A percentile compares a stretch with the other conserved stretches of the same genome.
Evolutionary conservation across 1,140 invertebrate species (phyloP).

Genomic region (Zaprionus africanus): DNA sequence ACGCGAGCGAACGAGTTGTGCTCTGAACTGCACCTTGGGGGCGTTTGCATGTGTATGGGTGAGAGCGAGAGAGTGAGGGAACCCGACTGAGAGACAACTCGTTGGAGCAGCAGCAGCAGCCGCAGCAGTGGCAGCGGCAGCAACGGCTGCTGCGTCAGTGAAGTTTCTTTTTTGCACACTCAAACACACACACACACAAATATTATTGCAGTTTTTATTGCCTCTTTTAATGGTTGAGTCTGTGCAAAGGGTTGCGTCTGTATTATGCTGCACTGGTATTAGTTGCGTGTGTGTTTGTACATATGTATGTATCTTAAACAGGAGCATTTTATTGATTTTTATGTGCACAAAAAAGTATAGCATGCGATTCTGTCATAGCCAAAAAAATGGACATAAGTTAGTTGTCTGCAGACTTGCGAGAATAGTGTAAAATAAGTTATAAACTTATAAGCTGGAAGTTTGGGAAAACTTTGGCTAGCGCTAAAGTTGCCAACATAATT

Average conservation of each 20-base stretch:
- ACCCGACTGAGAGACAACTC: slow-evolving; percentile 29
- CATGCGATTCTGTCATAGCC: slow-evolving; percentile 51
- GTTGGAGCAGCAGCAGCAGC: slow-evolving; percentile 40
- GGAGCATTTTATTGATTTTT: slow-evolving; percentile 67
- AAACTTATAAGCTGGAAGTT: slow-evolving; percentile 23
- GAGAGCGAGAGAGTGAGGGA: slow-evolving; percentile 21
- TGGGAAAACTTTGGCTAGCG: slow-evolving; percentile 18
- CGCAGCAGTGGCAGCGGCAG: slow-evolving; percentile 24
- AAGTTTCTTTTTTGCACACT: slow-evolving; percentile 45
- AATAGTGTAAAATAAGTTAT: slow-evolving; percentile 31
- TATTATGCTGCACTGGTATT: slow-evolving; percentile 26
- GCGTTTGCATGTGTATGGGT: slow-evolving; percentile 48
- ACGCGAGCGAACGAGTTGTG: slow-evolving; percentile 41
- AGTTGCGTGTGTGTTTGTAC: slow-evolving; percentile 31
- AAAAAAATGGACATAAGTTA: slow-evolving; percentile 7
- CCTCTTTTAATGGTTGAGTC: slow-evolving; percentile 15
- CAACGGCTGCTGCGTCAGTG: slow-evolving; percentile 37
- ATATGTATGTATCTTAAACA: slow-evolving; percentile 10
- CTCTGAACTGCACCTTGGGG: slow-evolving; percentile 26
- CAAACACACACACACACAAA: slow-evolving; percentile 30
- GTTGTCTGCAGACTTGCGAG: slow-evolving; percentile 3
- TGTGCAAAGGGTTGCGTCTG: slow-evolving; percentile 45
- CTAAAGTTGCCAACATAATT: slow-evolving; percentile 42
- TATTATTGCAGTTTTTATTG: slow-evolving; percentile 52
- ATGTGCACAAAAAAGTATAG: slow-evolving; percentile 33